Evolutionary conservation across 1,140 invertebrate species (phyloP).

Genomic region (Ceratosolen solmsi): DNA sequence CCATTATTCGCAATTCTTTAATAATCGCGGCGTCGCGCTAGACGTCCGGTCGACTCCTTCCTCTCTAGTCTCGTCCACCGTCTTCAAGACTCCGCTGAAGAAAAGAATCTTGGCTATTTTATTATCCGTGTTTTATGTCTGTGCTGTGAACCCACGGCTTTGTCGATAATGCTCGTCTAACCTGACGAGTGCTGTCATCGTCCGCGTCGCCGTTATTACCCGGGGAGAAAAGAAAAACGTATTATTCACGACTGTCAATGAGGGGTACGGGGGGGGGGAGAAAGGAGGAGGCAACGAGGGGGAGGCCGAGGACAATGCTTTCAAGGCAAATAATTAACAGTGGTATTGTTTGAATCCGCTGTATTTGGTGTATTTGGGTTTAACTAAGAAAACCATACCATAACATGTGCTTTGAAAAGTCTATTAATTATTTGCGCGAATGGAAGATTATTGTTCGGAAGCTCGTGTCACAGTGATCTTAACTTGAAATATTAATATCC

Average conservation of each 20-base stretch:
- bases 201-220: not conserved
- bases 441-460: not conserved
- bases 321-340: not conserved
- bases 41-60: constrained; percentile 3
- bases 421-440: not conserved
- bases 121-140: constrained; percentile 17
- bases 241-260: not conserved
- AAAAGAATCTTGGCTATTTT: constrained; percentile 17
- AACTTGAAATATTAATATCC: not conserved
- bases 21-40: constrained; percentile 19
- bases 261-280: not conserved
- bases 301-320: not conserved
- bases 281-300: not conserved
- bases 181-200: not conserved
- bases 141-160: not conserved
- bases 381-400: not conserved
- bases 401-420: not conserved
- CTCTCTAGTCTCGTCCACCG: not conserved
- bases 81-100: not conserved
- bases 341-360: not conserved
- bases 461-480: not conserved
- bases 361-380: not conserved
- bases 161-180: constrained; percentile 4
- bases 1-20: constrained; percentile 8
- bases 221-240: not conserved